Evolutionary conservation across 2,888 invertebrate genomes (phyloP).

Genomic region (Diplolepis rosae): DNA sequence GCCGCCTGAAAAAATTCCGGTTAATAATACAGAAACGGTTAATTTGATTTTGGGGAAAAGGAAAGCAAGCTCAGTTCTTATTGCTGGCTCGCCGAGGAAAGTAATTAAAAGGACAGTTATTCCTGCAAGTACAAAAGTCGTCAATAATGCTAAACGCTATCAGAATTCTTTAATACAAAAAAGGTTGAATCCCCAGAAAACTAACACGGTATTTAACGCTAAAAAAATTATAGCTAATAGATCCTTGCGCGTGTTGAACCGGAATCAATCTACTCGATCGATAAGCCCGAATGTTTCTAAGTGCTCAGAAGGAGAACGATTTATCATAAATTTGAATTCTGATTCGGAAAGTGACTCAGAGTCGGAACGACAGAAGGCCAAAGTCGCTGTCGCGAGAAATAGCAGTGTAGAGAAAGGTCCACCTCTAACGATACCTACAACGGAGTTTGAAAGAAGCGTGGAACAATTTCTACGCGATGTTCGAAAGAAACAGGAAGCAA

Average conservation of each 20-base stretch:
- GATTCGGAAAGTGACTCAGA: conserved; percentile 69
- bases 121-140: conserved; percentile 60
- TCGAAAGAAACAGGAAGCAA: conserved; percentile 65
- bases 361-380: conserved; percentile 38
- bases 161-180: conserved; percentile 61
- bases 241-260: conserved; percentile 51
- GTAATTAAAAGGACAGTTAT: conserved; percentile 54
- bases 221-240: conserved; percentile 47
- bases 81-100: conserved; percentile 47
- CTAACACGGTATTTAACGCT: conserved; percentile 42
- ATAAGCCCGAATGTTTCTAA: conserved; percentile 48
- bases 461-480: conserved; percentile 67
- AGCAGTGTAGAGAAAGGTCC: conserved; percentile 36
- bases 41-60: conserved; percentile 3
- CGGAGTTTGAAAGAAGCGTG: conserved; percentile 70
- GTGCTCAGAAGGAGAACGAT: conserved; percentile 53
- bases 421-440: conserved; percentile 53
- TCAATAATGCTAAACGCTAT: conserved; percentile 66
- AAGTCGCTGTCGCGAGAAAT: conserved; percentile 26
- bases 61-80: background rate
- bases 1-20: background rate
- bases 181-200: conserved; percentile 58
- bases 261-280: conserved; percentile 49
- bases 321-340: conserved; percentile 66
- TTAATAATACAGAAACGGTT: background rate